Evolutionary conservation across 1,140 invertebrate species (phyloP), one percentile per base, ranked within the genome.

Genomic region (Aphis craccivora): DNA sequence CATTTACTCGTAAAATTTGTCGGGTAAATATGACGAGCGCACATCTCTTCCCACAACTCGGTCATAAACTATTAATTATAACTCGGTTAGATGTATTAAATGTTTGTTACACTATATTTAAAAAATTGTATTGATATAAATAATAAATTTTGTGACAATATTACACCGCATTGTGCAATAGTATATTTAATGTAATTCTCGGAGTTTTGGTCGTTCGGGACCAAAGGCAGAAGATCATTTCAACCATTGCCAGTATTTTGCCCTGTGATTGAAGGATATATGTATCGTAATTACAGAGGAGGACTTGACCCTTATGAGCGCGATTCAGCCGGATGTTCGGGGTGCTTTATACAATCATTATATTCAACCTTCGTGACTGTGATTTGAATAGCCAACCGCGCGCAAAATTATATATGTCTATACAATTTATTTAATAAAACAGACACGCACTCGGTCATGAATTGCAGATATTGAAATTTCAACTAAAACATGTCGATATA

Each of bases 271-370:
- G 90, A 91, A 91, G 90, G 40, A 92, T 83, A 30, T 53, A 67
- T 53, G 37, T 53, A 45, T 45, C 30, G 30, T 92, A 92, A 92
- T 92, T 92, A 92, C 18, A 92, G 67, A 92, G 91, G 76, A 84
- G 67, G 83, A 84, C 9, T 83, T 51, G 53, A 92, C 40, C 91
- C 91, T 37, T 53, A 53, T 92, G 67, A 92, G 37, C 67, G 67
- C 11, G 76, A 84, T 81, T 83, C 76, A 25, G 51, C 91, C 60
- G 76, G 76, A 92, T 83, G 22, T 92, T 92, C 45, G 37, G 53
- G 43, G 67, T 5, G 91, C 91, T 51, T 83, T 91, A 45, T 76
- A 43, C 43, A 91, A 35, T 76, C 23, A 91, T 91, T 91, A 81
- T 91, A 37, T 91, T 35, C 43, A 25, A 81, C n/a, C 40, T 67